phyloP scores from a whole-genome alignment of 1,140 invertebrate genomes.

The Trachymyrmex cornetzi region DNA sequence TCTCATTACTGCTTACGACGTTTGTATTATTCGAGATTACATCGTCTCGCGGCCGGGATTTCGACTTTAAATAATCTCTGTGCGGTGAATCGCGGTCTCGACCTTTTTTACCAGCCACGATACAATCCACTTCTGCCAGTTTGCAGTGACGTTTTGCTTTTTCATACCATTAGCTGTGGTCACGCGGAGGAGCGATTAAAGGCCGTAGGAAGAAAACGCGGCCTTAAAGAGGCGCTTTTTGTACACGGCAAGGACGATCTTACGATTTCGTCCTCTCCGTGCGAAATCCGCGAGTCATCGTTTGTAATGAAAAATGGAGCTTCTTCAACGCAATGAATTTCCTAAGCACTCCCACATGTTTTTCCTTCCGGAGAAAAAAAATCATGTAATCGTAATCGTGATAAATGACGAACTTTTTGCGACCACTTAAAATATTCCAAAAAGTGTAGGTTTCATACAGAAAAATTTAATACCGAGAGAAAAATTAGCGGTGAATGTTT shows the following conservation, averaged over 20 bases:
- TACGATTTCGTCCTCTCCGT: background rate
- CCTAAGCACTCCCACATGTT: background rate
- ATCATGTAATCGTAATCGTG: background rate
- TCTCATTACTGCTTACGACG: background rate
- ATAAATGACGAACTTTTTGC: background rate
- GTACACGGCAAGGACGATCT: background rate
- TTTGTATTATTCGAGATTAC: slow-evolving; percentile 4
- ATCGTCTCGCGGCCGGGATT: background rate
- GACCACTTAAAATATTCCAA: background rate
- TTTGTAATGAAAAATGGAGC: slow-evolving; percentile 5
- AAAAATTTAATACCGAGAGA: background rate
- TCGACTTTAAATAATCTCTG: background rate
- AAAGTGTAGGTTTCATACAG: background rate
- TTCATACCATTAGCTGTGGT: slow-evolving; percentile 46
- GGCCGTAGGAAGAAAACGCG: background rate
- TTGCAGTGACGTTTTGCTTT: slow-evolving; percentile 20
- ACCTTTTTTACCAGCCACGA: background rate
- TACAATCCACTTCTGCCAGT: slow-evolving; percentile 43
- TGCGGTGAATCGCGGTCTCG: background rate
- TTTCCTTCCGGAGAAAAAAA: background rate
- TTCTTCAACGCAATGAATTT: background rate
- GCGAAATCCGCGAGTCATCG: slow-evolving; percentile 10
- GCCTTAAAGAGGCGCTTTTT: slow-evolving; percentile 36
- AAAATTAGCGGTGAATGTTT: background rate
- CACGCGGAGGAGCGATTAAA: slow-evolving; percentile 42